Evolutionary conservation across 2,797 vertebrate genomes (phyloP).

Genomic region (Pampus argenteus): DNA sequence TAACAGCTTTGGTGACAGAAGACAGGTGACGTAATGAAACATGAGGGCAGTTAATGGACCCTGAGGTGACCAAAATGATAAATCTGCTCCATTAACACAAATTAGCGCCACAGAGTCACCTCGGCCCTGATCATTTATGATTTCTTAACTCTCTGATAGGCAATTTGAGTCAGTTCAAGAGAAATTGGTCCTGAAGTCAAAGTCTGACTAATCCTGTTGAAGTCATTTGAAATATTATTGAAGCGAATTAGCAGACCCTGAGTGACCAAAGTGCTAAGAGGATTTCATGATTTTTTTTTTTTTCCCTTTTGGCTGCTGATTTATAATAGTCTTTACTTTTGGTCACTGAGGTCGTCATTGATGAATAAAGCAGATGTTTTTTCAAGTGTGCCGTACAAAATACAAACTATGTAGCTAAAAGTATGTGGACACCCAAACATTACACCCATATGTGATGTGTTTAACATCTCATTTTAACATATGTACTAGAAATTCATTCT

Average conservation of each 20-base stretch:
- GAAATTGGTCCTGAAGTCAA: conserved; percentile 46
- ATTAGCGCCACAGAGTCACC: conserved; percentile 23
- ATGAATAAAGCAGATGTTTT: conserved; percentile 2
- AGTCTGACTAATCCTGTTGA: conserved; percentile 57
- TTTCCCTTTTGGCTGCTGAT: neutral
- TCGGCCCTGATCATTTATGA: conserved; percentile 5
- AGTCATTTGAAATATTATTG: conserved; percentile 58
- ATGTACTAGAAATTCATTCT: too few relatives aligned
- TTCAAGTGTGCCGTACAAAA: neutral
- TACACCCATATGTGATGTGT: too few relatives aligned
- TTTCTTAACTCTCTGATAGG: conserved; percentile 1
- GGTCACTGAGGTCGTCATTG: neutral
- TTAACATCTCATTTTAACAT: too few relatives aligned
- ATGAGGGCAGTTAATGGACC: conserved; percentile 15
- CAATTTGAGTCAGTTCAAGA: conserved; percentile 35
- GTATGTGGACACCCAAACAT: too few relatives aligned
- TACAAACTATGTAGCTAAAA: too few relatives aligned
- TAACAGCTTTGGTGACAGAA: conserved; percentile 10
- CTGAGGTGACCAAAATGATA: conserved; percentile 19
- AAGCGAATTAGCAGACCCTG: conserved; percentile 44
- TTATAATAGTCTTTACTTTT: conserved; percentile 27
- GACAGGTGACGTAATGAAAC: conserved; percentile 36
- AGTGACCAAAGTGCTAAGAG: conserved; percentile 33
- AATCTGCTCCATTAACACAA: conserved; percentile 29
- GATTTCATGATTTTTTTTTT: conserved; percentile 27